Conservation (phyloP, 2,888 invertebrate genomes). For the Nebria brevicollis region DNA sequence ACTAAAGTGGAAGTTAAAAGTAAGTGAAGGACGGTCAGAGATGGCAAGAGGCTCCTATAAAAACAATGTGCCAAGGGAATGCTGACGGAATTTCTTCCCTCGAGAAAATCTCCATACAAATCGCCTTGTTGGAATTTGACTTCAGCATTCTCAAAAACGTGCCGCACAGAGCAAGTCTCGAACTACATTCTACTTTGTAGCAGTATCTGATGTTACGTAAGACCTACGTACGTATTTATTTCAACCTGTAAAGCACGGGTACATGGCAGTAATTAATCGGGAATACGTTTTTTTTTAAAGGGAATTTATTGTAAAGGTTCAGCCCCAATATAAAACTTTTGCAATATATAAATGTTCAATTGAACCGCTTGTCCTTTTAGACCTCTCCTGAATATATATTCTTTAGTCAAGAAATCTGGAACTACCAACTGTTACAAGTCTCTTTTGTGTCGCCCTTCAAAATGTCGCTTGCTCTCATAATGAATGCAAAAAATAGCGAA, state of each 20-base stretch:
- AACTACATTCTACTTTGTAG: constrained; percentile 9
- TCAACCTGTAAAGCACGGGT: background rate
- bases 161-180: constrained; percentile 25
- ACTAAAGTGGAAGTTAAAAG: background rate
- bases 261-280: no score
- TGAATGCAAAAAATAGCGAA: no score
- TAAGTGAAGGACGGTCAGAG: constrained; percentile 13
- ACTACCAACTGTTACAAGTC: no score
- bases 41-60: constrained; percentile 45
- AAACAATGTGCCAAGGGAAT: constrained; percentile 54
- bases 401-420: no score
- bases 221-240: background rate
- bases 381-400: no score
- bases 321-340: no score
- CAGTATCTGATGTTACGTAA: background rate
- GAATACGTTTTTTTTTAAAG: no score
- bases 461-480: no score
- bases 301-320: no score
- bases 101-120: constrained; percentile 57
- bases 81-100: constrained; percentile 53
- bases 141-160: constrained; percentile 52
- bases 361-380: no score
- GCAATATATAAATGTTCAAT: no score
- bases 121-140: constrained; percentile 56
- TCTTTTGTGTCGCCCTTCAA: no score